Conservation (phyloP, 2,113 vertebrate species). For the Peromyscus californicus region DNA sequence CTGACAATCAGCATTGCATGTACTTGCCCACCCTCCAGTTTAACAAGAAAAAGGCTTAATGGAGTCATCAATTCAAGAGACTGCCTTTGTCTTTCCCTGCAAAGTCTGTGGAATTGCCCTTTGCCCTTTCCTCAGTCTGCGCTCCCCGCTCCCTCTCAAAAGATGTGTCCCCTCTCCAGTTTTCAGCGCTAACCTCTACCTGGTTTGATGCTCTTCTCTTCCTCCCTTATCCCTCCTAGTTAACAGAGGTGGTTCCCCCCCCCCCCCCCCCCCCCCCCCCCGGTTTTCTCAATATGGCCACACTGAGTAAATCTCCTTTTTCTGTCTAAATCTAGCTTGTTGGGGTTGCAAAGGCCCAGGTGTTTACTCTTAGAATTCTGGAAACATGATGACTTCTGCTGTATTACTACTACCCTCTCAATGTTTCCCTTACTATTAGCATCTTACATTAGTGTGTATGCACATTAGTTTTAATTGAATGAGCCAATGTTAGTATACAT, state of each 20-base stretch:
- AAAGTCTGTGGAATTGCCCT: background rate
- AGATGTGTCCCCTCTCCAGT: background rate
- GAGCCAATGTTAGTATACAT: background rate
- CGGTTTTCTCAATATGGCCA: background rate
- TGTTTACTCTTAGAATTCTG: background rate
- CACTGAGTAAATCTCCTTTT: background rate
- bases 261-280: no score
- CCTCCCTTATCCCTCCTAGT: background rate
- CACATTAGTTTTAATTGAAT: background rate
- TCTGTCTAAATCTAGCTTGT: background rate
- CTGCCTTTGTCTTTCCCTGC: background rate
- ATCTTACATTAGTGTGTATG: background rate
- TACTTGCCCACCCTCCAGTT: background rate
- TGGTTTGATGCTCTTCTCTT: background rate
- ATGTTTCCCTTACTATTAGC: background rate
- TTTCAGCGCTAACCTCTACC: background rate
- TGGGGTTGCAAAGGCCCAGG: background rate
- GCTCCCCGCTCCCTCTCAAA: no score
- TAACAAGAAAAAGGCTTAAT: background rate
- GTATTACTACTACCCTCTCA: background rate
- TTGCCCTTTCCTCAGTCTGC: background rate
- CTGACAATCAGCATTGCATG: background rate
- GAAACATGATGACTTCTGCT: background rate
- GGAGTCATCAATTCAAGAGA: background rate
- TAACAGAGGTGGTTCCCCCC: background rate